Evolutionary conservation across 1,140 invertebrate species (phyloP).

Genomic region (Drosophila jambulina): DNA sequence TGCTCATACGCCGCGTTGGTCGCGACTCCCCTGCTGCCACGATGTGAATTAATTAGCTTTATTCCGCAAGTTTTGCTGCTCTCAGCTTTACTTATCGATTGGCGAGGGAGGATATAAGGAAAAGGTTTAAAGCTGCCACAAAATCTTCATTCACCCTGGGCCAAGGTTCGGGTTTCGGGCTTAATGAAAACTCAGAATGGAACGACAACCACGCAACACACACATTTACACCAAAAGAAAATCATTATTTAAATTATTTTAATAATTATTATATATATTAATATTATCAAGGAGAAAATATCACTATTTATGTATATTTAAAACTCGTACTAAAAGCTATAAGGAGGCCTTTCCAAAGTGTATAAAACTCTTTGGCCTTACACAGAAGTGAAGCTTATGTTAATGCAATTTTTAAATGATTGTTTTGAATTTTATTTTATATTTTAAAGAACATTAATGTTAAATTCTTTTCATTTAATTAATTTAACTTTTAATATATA

Average conservation of each 20-base stretch:
- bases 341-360: too few relatives aligned
- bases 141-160: constrained; percentile 23
- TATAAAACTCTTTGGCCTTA: too few relatives aligned
- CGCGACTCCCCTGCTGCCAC: neutral
- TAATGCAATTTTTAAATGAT: neutral
- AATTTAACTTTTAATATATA: too few relatives aligned
- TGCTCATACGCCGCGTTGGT: constrained; percentile 46
- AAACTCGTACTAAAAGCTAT: too few relatives aligned
- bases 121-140: constrained; percentile 53
- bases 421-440: neutral
- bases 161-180: constrained; percentile 23
- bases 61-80: constrained; percentile 48
- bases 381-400: neutral
- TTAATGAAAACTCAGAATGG: constrained; percentile 62
- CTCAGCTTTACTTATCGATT: constrained; percentile 58
- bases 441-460: neutral
- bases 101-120: constrained; percentile 1
- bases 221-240: constrained; percentile 7
- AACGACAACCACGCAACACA: constrained; percentile 15
- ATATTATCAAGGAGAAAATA: neutral
- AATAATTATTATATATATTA: neutral
- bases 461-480: too few relatives aligned
- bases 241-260: neutral
- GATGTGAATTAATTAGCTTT: constrained; percentile 73
- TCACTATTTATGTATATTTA: neutral